phyloP scores from a whole-genome alignment of 2,888 invertebrate genomes.

The Pachymerium ferrugineum region DNA sequence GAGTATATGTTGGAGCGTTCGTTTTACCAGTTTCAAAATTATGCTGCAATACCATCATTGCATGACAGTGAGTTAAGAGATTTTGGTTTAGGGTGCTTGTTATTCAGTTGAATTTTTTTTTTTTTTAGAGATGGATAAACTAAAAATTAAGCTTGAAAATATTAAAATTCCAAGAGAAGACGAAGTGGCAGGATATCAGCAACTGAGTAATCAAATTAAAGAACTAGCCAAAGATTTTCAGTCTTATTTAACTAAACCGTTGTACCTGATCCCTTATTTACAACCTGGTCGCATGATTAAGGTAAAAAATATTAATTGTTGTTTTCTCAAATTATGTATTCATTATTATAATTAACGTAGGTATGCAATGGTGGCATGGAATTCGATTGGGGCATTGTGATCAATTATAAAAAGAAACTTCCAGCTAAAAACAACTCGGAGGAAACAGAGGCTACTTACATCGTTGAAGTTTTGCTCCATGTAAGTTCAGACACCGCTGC shows the following conservation, averaged over 20 bases:
- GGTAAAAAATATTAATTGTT: constrained; percentile 51
- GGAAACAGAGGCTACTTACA: constrained; percentile 57
- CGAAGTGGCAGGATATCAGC: constrained; percentile 73
- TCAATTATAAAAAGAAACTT: constrained; percentile 79
- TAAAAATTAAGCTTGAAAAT: constrained; percentile 60
- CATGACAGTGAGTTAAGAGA: constrained; percentile 65
- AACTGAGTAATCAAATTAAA: constrained; percentile 74
- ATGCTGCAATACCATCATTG: constrained; percentile 83
- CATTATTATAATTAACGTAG: constrained; percentile 49
- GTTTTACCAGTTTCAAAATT: constrained; percentile 99
- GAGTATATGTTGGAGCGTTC: constrained; percentile 98
- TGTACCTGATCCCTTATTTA: constrained; percentile 85
- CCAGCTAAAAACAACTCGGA: constrained; percentile 52
- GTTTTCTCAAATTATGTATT: neutral
- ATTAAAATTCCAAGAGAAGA: constrained; percentile 66
- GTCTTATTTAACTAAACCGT: constrained; percentile 72
- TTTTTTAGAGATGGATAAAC: constrained; percentile 58
- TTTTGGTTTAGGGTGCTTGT: neutral
- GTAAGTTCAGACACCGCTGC: constrained; percentile 61
- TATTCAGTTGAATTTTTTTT: neutral
- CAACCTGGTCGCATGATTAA: constrained; percentile 90
- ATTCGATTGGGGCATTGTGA: constrained; percentile 95
- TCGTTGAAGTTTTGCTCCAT: constrained; percentile 77
- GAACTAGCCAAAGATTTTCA: constrained; percentile 68
- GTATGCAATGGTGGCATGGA: constrained; percentile 74